These are phyloP conservation scores for Limanda limanda DNA, from an alignment of 2,113 vertebrate species.

Conservation along the genomic window DNA sequence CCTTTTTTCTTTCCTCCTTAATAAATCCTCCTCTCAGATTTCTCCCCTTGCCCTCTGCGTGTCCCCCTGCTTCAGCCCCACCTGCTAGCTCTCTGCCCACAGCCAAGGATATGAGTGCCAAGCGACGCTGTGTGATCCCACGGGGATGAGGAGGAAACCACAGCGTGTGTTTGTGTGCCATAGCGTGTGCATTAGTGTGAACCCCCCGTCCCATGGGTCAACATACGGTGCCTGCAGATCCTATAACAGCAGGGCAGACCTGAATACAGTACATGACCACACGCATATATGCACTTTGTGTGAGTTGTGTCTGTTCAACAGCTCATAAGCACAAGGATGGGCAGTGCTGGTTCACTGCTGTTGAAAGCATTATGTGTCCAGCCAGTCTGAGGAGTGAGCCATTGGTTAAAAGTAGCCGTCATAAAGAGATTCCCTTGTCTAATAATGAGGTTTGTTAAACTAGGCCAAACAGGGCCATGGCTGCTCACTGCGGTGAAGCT, in stretches of 20 bases:
- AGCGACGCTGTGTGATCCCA: conserved; percentile 56
- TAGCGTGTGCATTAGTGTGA: conserved; percentile 49
- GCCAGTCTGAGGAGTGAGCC: conserved; percentile 34
- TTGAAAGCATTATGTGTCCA: conserved; percentile 55
- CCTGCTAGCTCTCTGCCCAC: conserved; percentile 65
- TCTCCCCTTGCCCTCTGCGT: conserved; percentile 32
- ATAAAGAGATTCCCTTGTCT: conserved; percentile 54
- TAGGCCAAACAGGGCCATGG: conserved; percentile 33
- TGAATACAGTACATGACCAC: conserved; percentile 15
- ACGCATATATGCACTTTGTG: conserved; percentile 16
- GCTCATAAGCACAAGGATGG: conserved; percentile 29
- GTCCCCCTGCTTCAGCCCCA: conserved; percentile 25
- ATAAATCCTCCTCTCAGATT: conserved; percentile 68
- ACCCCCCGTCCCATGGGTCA: conserved; percentile 60
- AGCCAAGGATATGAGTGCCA: conserved; percentile 55
- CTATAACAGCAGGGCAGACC: conserved; percentile 34
- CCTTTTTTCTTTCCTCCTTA: conserved; percentile 40
- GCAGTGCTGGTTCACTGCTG: conserved; percentile 36
- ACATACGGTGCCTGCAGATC: conserved; percentile 56
- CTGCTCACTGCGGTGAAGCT: conserved; percentile 41
- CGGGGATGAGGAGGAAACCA: conserved; percentile 65
- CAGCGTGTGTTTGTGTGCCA: conserved; percentile 66
- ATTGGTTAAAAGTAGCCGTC: conserved; percentile 49
- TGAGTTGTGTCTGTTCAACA: conserved; percentile 40
- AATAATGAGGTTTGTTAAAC: conserved; percentile 59